Percentiles rank a stretch among this genome's conserved stretches.
phyloP scores from a whole-genome alignment of 2,113 vertebrate genomes.

The Corapipo altera region DNA sequence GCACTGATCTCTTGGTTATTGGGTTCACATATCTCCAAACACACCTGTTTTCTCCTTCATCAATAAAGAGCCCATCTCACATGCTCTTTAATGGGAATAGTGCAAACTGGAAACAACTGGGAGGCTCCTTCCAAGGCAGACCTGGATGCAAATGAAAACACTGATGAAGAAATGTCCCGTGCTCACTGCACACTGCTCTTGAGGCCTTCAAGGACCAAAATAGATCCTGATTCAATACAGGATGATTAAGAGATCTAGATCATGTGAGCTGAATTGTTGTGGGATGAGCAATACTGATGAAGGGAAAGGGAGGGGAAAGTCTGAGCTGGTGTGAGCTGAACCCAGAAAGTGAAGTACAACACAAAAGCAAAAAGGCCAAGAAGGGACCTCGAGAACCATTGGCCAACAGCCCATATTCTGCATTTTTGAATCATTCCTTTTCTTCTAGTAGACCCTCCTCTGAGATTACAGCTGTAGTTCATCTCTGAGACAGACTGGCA shows the following conservation, averaged over 20 bases:
- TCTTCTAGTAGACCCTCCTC: neutral
- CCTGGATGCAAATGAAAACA: neutral
- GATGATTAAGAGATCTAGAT: neutral
- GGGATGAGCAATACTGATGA: neutral
- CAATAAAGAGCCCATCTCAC: neutral
- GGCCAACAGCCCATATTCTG: neutral
- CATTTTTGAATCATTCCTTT: slow-evolving; percentile 15
- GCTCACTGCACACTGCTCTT: neutral
- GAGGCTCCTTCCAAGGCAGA: neutral
- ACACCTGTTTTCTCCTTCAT: neutral
- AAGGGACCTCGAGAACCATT: neutral
- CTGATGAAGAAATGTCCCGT: neutral
- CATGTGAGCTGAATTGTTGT: neutral
- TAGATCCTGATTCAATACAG: neutral
- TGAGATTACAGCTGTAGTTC: slow-evolving; percentile 33
- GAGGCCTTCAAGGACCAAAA: neutral
- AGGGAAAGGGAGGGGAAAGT: neutral
- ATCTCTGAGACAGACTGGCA: slow-evolving; percentile 23
- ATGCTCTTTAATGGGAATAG: rapidly evolving
- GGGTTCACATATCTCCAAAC: neutral
- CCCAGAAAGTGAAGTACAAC: neutral
- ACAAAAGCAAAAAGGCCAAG: neutral
- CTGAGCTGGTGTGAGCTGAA: neutral
- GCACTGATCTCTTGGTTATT: neutral
- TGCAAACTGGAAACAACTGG: neutral